A percentile compares a stretch with the other conserved stretches of the same genome.
Conservation (phyloP, 2,113 vertebrate genomes). For the Sarotherodon lohbergeri region DNA sequence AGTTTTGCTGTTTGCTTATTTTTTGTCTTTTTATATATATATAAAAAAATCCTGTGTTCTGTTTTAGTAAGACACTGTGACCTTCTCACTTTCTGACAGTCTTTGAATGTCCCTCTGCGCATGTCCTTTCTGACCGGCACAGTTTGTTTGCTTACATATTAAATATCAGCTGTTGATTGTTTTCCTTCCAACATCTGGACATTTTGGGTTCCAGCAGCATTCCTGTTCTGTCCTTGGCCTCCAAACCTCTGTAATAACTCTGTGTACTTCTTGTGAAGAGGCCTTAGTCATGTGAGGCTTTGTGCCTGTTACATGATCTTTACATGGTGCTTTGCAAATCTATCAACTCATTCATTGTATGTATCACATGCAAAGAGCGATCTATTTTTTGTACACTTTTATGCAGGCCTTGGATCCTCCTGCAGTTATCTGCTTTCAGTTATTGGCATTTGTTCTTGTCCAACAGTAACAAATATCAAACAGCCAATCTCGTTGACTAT, state of each 20-base stretch:
- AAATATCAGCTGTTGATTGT: not conserved
- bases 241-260: not conserved
- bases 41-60: not conserved
- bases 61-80: not conserved
- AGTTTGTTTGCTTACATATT: not conserved
- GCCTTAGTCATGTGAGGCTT: not conserved
- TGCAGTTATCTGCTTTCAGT: not conserved
- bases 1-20: not conserved
- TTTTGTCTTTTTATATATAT: not conserved
- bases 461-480: not conserved
- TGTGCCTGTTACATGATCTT: not conserved
- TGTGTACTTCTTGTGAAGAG: not conserved
- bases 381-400: not conserved
- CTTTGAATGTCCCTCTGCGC: not conserved
- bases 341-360: not conserved
- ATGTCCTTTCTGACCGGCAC: not conserved
- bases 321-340: not conserved
- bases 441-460: not conserved
- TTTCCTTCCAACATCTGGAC: not conserved
- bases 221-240: not conserved
- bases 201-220: not conserved
- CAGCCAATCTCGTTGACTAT: not conserved
- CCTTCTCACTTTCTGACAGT: not conserved
- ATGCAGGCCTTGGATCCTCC: not conserved
- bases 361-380: not conserved